Base-by-base conservation (phyloP, 1,140 invertebrate genomes). In the Cryptotermes secundus region DNA sequence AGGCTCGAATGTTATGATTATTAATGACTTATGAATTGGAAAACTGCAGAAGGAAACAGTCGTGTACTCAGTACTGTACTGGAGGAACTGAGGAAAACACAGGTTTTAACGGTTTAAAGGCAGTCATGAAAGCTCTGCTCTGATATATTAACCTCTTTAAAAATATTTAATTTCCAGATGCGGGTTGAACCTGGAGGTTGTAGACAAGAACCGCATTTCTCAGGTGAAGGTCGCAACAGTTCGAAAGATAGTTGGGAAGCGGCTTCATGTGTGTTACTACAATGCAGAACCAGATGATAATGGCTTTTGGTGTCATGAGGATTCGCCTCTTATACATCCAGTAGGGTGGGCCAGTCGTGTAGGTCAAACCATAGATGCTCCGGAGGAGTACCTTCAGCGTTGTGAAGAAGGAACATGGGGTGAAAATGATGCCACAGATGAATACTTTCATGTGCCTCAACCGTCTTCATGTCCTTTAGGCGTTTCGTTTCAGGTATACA, bases 281-380 rank as follows among this genome's bases (percentile, higher is more conserved):
- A 45, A 82, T 45, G 81, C 81, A 31, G 35, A 38, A 19, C 36
- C 81, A 38, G 81, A 82, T 31, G 81, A 79, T n/a, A 53, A 35
- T 89, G 90, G 91, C 14, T 99, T 99, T 90, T 99, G 97, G 97
- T 99, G 97, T 88, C 97, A 99, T 87, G 96, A 98, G 89, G 96
- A 97, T 88, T 98, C 97, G 0, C 95, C 97, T 0, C 91, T 99
- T 12, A 96, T 99, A 85, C 98, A 99, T 91, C 97, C 96, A 7
- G 95, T 98, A 6, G 98, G 98, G 26, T 99, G 98, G 98, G 96
- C 97, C 0, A 92, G 92, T 85, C 89, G 95, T 89, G 89, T 95
- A 87, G 93, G 97, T 89, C 98, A 99, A 88, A 93, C 94, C 79
- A 91, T 99, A 22, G 94, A 96, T 81, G 96, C 97, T 0, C 95